These are phyloP conservation scores for Helogale parvula DNA, from an alignment of 2,113 vertebrate species.

Conservation along the genomic window DNA sequence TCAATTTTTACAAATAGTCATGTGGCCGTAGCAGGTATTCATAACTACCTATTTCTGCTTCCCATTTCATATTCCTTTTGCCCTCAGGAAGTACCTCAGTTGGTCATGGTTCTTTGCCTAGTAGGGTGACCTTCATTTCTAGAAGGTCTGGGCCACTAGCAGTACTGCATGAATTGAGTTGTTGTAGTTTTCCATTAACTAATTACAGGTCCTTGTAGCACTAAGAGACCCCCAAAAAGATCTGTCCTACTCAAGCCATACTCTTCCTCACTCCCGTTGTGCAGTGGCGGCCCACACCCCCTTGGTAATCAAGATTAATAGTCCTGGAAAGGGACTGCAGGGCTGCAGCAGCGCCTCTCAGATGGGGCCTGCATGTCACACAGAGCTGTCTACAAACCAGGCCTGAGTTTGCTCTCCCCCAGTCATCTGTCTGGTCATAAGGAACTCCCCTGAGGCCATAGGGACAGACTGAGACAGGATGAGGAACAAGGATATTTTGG, in stretches of 20 bases:
- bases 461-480: not conserved
- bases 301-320: not conserved
- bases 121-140: not conserved
- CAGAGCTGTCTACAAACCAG: not conserved
- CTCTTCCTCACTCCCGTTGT: not conserved
- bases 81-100: not conserved
- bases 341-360: not conserved
- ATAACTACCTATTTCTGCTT: not conserved
- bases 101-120: not conserved
- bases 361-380: not conserved
- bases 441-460: not conserved
- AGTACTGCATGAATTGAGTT: not conserved
- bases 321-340: not conserved
- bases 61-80: not conserved
- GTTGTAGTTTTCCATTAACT: not conserved
- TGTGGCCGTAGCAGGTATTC: not conserved
- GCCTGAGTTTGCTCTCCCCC: not conserved
- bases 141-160: not conserved
- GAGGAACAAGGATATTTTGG: not conserved
- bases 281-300: too few relatives aligned
- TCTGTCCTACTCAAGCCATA: not conserved
- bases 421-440: too few relatives aligned
- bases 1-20: not conserved
- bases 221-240: not conserved
- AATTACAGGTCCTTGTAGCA: not conserved